Conservation (phyloP, 2,888 invertebrate genomes). For the Cacoxenus indagator region DNA sequence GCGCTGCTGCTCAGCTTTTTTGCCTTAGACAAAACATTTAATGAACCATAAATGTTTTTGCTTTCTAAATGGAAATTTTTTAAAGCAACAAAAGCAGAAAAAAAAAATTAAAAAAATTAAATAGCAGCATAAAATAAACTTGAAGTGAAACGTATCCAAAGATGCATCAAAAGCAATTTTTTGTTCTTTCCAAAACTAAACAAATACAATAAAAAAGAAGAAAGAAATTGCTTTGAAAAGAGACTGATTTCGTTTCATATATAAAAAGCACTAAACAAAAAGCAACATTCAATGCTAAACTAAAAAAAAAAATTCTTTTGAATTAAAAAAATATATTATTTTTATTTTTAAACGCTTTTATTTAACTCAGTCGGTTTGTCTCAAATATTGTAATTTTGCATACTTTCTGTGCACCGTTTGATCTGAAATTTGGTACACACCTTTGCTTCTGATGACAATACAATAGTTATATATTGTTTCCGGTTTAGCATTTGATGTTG, state of each 20-base stretch:
- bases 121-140: no score
- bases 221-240: conserved; percentile 56
- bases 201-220: conserved; percentile 34
- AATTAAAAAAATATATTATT: no score
- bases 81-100: conserved; percentile 8
- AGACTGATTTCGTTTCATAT: conserved; percentile 70
- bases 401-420: no score
- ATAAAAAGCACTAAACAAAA: conserved; percentile 32
- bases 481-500: no score
- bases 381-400: no score
- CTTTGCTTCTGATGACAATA: no score
- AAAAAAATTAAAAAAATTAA: conserved; percentile 22
- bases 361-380: no score
- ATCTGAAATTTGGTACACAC: no score
- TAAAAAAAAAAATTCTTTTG: conserved; percentile 22
- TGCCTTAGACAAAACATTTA: background rate
- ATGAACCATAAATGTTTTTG: conserved; percentile 12
- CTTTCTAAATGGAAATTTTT: conserved; percentile 23
- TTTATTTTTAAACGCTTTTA: no score
- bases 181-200: conserved; percentile 26
- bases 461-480: no score
- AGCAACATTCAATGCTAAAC: conserved; percentile 34
- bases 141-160: conserved; percentile 69
- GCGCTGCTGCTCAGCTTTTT: background rate
- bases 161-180: conserved; percentile 65